Evolutionary conservation across 1,140 invertebrate species (phyloP), one percentile per base, ranked within the genome.

Genomic region (Scaptodrosophila lebanonensis): DNA sequence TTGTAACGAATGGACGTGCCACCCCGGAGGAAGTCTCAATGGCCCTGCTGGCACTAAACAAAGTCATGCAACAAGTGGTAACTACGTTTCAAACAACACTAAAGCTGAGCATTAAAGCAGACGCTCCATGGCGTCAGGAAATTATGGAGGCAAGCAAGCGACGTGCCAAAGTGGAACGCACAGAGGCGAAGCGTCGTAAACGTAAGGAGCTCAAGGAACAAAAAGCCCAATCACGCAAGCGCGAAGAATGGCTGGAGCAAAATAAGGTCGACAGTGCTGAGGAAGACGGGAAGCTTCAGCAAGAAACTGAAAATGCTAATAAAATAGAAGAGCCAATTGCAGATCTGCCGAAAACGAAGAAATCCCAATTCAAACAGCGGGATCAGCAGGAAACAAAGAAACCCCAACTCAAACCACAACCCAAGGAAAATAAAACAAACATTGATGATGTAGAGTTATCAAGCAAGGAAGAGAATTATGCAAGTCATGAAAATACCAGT

Each of bases 131-230:
- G 84, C 60, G 68, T 6, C 49, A 68, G 2, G 66, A 72, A 8
- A 63, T 87, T 27, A 50, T 69, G 35, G 67, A 85, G 48, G 53
- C 62, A 3, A 86, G 82, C 52, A 86, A 83, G 43, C 58, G 75
- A 0, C 61, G 58, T 7, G 50, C 40, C 2, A 86, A 85, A 57
- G 38, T 68, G 0, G 35, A 67, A 9, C 57, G 64, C 9, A 83
- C 67, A 0, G 75, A 86, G 11, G 54, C 71, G 12, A 83, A 69
- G 17, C 59, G 63, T 4, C 35, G 59, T 4, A 83, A 60, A 4
- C 67, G 83, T 6, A 62, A 70, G 40, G 61, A 75, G 20, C 39
- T 75, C 2, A 83, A 86, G 33, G 79, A 83, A 13, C 61, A 66
- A 11, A 83, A 84, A 27, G 49, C 60, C 2, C 60, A 63, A 17